A percentile compares a stretch with the other conserved stretches of the same genome.
phyloP scores from a whole-genome alignment of 2,797 vertebrate genomes.

The Momotus momota region DNA sequence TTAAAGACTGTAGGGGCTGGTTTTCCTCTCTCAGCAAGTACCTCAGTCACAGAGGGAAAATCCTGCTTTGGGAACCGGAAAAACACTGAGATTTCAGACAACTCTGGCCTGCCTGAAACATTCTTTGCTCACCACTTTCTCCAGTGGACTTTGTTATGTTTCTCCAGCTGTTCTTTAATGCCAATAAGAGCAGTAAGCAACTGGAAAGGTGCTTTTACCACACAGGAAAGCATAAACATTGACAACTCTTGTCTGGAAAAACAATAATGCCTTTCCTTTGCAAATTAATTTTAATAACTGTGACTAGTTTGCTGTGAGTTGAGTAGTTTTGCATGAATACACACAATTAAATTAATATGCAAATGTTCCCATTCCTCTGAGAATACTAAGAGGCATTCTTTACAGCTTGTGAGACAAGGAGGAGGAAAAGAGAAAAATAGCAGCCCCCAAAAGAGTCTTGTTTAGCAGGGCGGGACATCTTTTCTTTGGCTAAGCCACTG shows the following conservation, averaged over 20 bases:
- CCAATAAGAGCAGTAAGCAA: background rate
- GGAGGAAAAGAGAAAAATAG: slow-evolving; percentile 9
- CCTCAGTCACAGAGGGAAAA: background rate
- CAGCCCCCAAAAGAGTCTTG: slow-evolving; percentile 20
- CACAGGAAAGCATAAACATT: slow-evolving; percentile 18
- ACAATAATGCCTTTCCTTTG: slow-evolving; percentile 61
- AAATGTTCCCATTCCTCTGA: slow-evolving; percentile 72
- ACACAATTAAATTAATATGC: slow-evolving; percentile 82
- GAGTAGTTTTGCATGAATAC: slow-evolving; percentile 84
- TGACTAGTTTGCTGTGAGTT: slow-evolving; percentile 80
- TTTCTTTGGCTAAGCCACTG: slow-evolving; percentile 36
- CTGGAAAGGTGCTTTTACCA: background rate
- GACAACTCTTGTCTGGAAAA: slow-evolving; percentile 48
- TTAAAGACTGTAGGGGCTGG: background rate
- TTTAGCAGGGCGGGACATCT: slow-evolving; percentile 14
- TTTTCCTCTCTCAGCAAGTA: background rate
- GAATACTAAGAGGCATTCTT: slow-evolving; percentile 71
- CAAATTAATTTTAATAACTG: slow-evolving; percentile 80
- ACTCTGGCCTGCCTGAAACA: background rate
- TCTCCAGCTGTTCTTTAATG: background rate
- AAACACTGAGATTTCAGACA: background rate
- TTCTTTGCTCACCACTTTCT: background rate
- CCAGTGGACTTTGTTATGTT: background rate
- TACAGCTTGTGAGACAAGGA: slow-evolving; percentile 51
- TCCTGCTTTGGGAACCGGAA: background rate